These are phyloP conservation scores for Diorhabda sublineata DNA, from an alignment of 1,140 invertebrate species.

Conservation along the genomic window DNA sequence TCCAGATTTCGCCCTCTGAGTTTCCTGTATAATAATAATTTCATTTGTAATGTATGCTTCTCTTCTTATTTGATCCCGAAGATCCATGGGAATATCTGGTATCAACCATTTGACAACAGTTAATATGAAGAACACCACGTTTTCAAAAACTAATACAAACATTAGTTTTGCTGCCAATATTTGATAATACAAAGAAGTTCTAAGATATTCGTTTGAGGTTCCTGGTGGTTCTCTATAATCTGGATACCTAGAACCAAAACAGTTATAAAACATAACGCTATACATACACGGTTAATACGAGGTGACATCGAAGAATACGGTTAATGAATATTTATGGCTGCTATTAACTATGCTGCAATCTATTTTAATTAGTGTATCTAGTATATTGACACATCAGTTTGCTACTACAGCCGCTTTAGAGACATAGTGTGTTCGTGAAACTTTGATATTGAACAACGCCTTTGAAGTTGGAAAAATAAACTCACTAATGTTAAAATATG, in stretches of 20 bases:
- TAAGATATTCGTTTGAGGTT: slow-evolving; percentile 60
- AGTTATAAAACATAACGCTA: too few relatives aligned
- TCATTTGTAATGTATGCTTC: slow-evolving; percentile 87
- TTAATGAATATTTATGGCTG: too few relatives aligned
- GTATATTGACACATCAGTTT: too few relatives aligned
- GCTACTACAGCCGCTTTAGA: too few relatives aligned
- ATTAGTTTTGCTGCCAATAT: slow-evolving; percentile 82
- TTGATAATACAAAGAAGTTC: slow-evolving; percentile 82
- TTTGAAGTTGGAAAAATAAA: too few relatives aligned
- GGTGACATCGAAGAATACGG: too few relatives aligned
- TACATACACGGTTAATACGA: too few relatives aligned
- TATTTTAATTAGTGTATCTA: too few relatives aligned
- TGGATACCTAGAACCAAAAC: slow-evolving; percentile 65
- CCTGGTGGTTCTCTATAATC: slow-evolving; percentile 78
- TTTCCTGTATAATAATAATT: slow-evolving; percentile 80
- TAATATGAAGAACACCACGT: slow-evolving; percentile 77
- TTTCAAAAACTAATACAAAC: slow-evolving; percentile 93
- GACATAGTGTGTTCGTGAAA: too few relatives aligned
- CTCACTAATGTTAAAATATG: too few relatives aligned
- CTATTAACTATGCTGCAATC: too few relatives aligned
- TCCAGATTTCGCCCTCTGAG: slow-evolving; percentile 52
- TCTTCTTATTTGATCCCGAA: slow-evolving; percentile 74
- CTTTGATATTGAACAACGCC: too few relatives aligned
- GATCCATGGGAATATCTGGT: slow-evolving; percentile 74
- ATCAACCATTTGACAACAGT: slow-evolving; percentile 82